These are phyloP conservation scores for Diloba caeruleocephala DNA, from an alignment of 2,888 invertebrate species.

Conservation along the genomic window DNA sequence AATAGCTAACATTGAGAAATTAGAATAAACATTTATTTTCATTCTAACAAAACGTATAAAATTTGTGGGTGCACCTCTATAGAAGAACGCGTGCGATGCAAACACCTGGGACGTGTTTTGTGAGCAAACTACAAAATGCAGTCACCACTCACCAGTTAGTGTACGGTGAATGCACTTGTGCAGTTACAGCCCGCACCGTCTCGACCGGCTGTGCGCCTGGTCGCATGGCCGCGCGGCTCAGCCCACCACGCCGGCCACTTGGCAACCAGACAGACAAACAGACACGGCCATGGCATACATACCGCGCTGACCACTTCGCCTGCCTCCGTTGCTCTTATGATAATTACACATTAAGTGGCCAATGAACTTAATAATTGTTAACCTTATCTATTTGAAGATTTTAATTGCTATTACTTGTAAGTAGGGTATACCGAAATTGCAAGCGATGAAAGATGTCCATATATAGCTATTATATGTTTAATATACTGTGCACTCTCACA, in stretches of 20 bases:
- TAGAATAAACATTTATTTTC: too few relatives aligned
- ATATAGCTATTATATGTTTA: too few relatives aligned
- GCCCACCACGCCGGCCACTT: slow-evolving; percentile 82
- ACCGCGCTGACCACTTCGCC: slow-evolving; percentile 57
- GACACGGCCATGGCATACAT: slow-evolving; percentile 65
- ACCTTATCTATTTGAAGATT: slow-evolving; percentile 23
- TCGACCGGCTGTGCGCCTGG: slow-evolving; percentile 76
- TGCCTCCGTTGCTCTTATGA: slow-evolving; percentile 29
- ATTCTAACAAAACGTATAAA: too few relatives aligned
- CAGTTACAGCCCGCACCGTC: slow-evolving; percentile 59
- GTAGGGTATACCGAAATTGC: too few relatives aligned
- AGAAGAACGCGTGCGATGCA: slow-evolving; percentile 1
- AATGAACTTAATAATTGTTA: slow-evolving; percentile 15
- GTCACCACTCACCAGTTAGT: slow-evolving; percentile 46
- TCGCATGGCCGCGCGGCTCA: slow-evolving; percentile 74
- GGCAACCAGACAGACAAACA: slow-evolving; percentile 79
- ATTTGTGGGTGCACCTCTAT: slow-evolving; percentile 4
- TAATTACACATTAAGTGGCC: slow-evolving; percentile 16
- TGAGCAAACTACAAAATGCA: slow-evolving; percentile 43
- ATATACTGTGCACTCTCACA: too few relatives aligned
- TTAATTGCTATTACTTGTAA: not conserved
- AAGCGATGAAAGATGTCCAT: too few relatives aligned
- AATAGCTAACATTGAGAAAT: too few relatives aligned
- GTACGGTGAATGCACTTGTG: slow-evolving; percentile 66
- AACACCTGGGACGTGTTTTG: slow-evolving; percentile 18